Evolutionary conservation across 1,140 invertebrate genomes (phyloP).

Genomic region (Schmidtea mediterranea): DNA sequence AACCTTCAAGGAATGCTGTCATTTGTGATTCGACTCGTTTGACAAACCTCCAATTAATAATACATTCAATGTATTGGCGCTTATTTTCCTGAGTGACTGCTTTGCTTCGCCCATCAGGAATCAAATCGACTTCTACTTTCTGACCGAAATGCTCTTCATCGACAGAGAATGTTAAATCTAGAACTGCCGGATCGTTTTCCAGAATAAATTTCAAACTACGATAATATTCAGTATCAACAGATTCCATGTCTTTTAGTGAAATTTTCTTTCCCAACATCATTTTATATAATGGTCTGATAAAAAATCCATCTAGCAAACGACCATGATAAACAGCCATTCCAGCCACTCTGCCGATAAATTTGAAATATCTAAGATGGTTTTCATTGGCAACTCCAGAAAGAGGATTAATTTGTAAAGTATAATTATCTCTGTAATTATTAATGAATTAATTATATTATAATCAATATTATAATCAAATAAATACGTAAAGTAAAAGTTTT

Average conservation of each 20-base stretch:
- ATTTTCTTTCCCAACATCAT: conserved; percentile 91
- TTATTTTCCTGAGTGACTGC: conserved; percentile 75
- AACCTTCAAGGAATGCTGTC: conserved; percentile 74
- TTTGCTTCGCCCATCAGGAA: conserved; percentile 61
- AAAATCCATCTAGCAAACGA: conserved; percentile 69
- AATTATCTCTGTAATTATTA: conserved; percentile 51
- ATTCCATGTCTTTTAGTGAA: conserved; percentile 81
- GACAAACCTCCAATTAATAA: conserved; percentile 89
- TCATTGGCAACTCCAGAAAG: conserved; percentile 83
- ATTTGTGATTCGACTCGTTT: conserved; percentile 76
- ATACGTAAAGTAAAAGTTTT: too few species aligned
- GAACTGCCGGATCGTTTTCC: conserved; percentile 76
- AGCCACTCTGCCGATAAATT: conserved; percentile 84
- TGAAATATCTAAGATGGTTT: conserved; percentile 86
- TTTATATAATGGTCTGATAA: conserved; percentile 96
- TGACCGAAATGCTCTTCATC: conserved; percentile 86
- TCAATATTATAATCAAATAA: background rate
- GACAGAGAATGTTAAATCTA: conserved; percentile 73
- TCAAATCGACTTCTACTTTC: conserved; percentile 65
- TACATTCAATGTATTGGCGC: conserved; percentile 78
- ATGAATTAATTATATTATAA: too few species aligned
- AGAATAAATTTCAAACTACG: conserved; percentile 78
- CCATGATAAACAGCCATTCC: conserved; percentile 97
- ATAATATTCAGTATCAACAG: conserved; percentile 89
- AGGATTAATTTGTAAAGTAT: conserved; percentile 92